A percentile compares a stretch with the other conserved stretches of the same genome.
Evolutionary conservation across 1,140 invertebrate genomes (phyloP).

Genomic region (Eciton burchellii): DNA sequence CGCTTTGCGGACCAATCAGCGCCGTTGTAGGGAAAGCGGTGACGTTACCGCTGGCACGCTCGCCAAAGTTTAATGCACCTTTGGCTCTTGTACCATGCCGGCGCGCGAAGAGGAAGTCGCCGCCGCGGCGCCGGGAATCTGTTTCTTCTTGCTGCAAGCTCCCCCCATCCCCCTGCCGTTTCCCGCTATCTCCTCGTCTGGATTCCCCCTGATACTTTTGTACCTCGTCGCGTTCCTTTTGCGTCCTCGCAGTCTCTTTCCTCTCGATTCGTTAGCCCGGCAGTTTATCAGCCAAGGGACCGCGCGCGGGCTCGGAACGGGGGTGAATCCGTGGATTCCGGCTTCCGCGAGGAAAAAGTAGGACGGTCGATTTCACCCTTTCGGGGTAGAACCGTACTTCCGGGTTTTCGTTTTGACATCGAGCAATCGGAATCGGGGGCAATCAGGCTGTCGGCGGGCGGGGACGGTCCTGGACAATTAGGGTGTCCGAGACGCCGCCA

Average conservation of each 20-base stretch:
- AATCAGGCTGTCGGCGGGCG: background rate
- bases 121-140: slow-evolving; percentile 64
- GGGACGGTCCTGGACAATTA: too few species aligned
- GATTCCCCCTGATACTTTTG: slow-evolving; percentile 39
- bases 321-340: background rate
- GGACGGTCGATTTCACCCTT: background rate
- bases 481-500: too few species aligned
- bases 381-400: background rate
- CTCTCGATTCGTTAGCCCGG: slow-evolving; percentile 49
- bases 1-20: slow-evolving; percentile 32
- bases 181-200: slow-evolving; percentile 60
- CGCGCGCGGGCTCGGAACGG: background rate
- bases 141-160: slow-evolving; percentile 48
- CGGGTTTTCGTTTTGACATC: background rate
- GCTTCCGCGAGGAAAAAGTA: slow-evolving; percentile 1
- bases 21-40: slow-evolving; percentile 44
- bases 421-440: background rate
- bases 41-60: slow-evolving; percentile 65
- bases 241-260: slow-evolving; percentile 43
- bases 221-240: slow-evolving; percentile 53
- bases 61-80: slow-evolving; percentile 75
- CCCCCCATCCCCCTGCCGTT: slow-evolving; percentile 13
- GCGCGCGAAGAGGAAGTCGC: slow-evolving; percentile 53
- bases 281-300: slow-evolving; percentile 43
- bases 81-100: slow-evolving; percentile 63